phyloP scores from a whole-genome alignment of 2,113 vertebrate genomes.

The Corythornis madagascariensis region DNA sequence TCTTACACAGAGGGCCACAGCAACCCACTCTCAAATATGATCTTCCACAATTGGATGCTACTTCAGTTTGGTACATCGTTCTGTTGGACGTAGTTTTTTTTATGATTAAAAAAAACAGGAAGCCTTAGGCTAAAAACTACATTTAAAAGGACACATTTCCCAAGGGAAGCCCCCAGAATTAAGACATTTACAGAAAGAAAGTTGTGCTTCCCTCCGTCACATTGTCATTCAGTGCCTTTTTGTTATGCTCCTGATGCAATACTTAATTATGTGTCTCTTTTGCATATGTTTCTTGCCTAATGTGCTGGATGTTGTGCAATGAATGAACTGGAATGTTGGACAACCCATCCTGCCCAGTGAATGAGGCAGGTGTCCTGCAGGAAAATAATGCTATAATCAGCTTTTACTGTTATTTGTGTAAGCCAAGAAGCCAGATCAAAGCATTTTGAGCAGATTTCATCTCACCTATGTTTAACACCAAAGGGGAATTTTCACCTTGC shows the following conservation, averaged over 20 bases:
- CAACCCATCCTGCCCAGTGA: background rate
- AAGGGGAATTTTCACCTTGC: background rate
- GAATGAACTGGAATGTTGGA: background rate
- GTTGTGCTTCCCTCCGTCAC: background rate
- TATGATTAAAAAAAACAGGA: background rate
- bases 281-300: background rate
- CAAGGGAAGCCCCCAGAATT: rapidly evolving
- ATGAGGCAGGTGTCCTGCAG: background rate
- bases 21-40: background rate
- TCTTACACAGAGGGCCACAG: rapidly evolving
- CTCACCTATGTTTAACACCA: background rate
- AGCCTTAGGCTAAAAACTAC: background rate
- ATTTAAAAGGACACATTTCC: background rate
- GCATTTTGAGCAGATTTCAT: background rate
- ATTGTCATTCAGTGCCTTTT: background rate
- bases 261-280: background rate
- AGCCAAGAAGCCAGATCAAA: background rate
- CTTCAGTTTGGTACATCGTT: background rate
- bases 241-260: background rate
- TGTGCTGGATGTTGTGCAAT: background rate
- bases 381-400: background rate
- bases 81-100: background rate
- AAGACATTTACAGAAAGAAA: background rate
- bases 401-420: background rate
- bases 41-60: background rate